Evolutionary conservation across 2,113 vertebrate genomes (phyloP).

Genomic region (Nothobranchius kuhntae): DNA sequence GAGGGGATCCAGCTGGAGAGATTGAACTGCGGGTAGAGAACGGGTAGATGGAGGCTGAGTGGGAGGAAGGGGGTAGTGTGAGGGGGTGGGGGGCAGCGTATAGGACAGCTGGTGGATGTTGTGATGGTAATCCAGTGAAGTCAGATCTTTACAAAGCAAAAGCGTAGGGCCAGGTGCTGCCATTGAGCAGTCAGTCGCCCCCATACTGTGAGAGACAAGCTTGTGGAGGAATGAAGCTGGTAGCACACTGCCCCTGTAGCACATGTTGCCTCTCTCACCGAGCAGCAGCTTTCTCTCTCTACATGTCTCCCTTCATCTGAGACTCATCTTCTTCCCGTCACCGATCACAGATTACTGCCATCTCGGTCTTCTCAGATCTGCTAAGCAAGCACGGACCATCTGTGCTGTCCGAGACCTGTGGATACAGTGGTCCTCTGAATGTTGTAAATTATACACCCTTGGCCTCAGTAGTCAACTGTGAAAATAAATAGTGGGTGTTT

Average conservation of each 20-base stretch:
- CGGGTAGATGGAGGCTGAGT: constrained; percentile 41
- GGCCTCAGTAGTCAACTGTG: constrained; percentile 59
- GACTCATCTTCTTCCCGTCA: constrained; percentile 41
- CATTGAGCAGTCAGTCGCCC: constrained; percentile 80
- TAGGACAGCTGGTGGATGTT: constrained; percentile 87
- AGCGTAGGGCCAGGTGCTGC: constrained; percentile 84
- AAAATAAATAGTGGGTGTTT: constrained; percentile 69
- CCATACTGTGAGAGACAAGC: constrained; percentile 81
- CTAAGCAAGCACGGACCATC: constrained; percentile 13
- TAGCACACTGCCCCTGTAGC: constrained; percentile 58
- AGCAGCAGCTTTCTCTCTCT: constrained; percentile 36
- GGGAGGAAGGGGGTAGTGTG: constrained; percentile 21
- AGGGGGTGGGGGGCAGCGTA: constrained; percentile 36
- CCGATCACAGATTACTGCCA: constrained; percentile 40
- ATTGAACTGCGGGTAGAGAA: constrained; percentile 60
- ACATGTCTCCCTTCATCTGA: constrained; percentile 11
- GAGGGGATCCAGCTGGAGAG: constrained; percentile 81
- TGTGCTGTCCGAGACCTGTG: constrained; percentile 9
- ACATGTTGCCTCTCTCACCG: constrained; percentile 74
- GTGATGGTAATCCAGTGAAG: constrained; percentile 86
- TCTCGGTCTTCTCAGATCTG: constrained; percentile 28
- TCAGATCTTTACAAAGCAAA: constrained; percentile 81
- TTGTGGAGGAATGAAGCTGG: constrained; percentile 74
- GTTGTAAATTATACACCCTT: constrained; percentile 62
- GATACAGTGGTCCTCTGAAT: constrained; percentile 42